Conservation (phyloP, 2,797 vertebrate species). For the Poeciliopsis presidionis region DNA sequence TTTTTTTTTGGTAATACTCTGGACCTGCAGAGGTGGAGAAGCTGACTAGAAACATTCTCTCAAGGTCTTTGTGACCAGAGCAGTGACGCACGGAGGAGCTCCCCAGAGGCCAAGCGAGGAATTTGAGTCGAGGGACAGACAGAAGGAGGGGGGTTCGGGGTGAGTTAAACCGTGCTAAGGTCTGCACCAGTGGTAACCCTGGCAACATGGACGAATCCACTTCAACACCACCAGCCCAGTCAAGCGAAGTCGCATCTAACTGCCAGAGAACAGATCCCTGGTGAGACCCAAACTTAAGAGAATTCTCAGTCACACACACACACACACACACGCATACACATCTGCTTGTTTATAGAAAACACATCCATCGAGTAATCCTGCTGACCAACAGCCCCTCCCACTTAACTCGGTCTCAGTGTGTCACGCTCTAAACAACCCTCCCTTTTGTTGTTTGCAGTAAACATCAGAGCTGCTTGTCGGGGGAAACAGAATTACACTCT, state of each 20-base stretch:
- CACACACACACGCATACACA: too few relatives aligned
- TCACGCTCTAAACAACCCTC: neutral
- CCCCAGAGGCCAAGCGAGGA: conserved; percentile 63
- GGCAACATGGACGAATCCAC: conserved; percentile 61
- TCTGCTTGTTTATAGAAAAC: neutral
- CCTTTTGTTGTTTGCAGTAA: neutral
- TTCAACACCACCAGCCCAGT: conserved; percentile 46
- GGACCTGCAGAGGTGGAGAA: conserved; percentile 13
- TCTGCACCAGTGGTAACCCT: conserved; percentile 59
- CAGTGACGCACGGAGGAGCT: conserved; percentile 57
- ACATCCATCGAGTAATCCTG: neutral
- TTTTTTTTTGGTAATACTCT: conserved; percentile 32
- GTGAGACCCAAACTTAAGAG: neutral
- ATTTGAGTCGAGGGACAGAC: conserved; percentile 59
- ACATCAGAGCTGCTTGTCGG: conserved; percentile 2
- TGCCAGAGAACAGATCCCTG: neutral
- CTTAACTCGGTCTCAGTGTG: neutral
- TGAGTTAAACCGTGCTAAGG: conserved; percentile 46
- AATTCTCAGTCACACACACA: neutral
- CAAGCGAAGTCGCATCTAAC: conserved; percentile 32
- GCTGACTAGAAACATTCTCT: conserved; percentile 44
- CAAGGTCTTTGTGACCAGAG: conserved; percentile 59
- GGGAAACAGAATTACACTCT: neutral
- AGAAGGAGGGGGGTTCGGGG: neutral
- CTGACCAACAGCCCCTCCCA: conserved; percentile 3